These are phyloP conservation scores for Zosterops borbonicus DNA, from an alignment of 2,113 vertebrate species.

Conservation along the genomic window DNA sequence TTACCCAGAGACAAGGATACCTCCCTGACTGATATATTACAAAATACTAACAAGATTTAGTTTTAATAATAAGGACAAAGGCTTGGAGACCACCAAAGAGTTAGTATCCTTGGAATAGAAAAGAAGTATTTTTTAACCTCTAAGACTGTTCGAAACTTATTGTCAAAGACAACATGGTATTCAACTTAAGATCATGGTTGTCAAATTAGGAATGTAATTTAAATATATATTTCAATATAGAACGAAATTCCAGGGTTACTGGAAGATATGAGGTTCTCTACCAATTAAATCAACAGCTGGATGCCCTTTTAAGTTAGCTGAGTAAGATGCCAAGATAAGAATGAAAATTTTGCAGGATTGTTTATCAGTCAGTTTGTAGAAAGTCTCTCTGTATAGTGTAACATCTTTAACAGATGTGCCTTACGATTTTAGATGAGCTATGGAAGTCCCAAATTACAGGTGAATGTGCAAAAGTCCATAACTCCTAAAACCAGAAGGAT, in stretches of 20 bases:
- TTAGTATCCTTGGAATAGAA: background rate
- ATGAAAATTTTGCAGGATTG: background rate
- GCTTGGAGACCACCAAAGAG: background rate
- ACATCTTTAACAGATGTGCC: background rate
- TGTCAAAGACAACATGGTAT: background rate
- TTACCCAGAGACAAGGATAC: background rate
- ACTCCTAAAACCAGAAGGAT: background rate
- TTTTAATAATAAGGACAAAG: background rate
- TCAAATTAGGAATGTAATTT: background rate
- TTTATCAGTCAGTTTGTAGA: background rate
- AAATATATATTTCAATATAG: background rate
- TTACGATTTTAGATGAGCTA: background rate
- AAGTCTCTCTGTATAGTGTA: background rate
- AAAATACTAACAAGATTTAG: background rate
- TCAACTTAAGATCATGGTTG: background rate
- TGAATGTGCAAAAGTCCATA: background rate
- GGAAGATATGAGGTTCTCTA: background rate
- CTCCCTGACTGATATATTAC: background rate
- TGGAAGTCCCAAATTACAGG: background rate
- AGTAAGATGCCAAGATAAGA: background rate
- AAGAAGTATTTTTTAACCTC: background rate
- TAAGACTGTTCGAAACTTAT: background rate
- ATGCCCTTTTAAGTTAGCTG: background rate
- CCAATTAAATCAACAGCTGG: background rate
- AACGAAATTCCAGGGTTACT: background rate